Evolutionary conservation across 2,113 vertebrate species (phyloP).

Genomic region (Pionites leucogaster): DNA sequence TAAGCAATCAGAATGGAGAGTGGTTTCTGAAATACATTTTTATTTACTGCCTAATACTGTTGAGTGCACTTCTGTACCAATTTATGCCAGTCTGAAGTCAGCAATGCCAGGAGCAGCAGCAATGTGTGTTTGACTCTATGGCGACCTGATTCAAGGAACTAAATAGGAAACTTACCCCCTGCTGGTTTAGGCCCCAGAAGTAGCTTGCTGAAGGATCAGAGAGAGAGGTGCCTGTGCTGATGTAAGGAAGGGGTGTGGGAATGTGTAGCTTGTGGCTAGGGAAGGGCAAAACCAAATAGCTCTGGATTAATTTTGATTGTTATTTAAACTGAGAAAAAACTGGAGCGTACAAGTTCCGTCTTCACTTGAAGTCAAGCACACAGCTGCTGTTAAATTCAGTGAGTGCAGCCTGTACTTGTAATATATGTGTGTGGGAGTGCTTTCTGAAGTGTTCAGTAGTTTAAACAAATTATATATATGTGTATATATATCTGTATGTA

Average conservation of each 20-base stretch:
- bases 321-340: neutral
- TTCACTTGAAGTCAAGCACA: neutral
- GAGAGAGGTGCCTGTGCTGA: neutral
- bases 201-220: neutral
- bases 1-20: neutral
- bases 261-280: conserved; percentile 4
- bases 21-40: neutral
- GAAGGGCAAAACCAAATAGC: neutral
- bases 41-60: neutral
- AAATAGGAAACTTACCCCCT: neutral
- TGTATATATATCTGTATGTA: neutral
- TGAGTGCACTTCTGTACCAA: neutral
- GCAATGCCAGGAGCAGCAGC: neutral
- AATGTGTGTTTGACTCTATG: neutral
- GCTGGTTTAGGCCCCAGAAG: neutral
- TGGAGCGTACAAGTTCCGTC: neutral
- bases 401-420: neutral
- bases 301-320: conserved; percentile 3
- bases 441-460: neutral
- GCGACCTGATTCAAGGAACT: neutral
- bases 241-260: neutral
- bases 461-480: neutral
- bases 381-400: neutral
- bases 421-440: neutral
- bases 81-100: neutral